Conservation (phyloP, 2,113 vertebrate species). For the Sus scrofa region T2T-Sscrofa CM000830.6:116163501-116164000, state of each 20-base stretch:
- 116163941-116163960: not conserved
- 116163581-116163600: slow-evolving; percentile 50
- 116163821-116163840: slow-evolving; percentile 25
- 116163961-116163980: not conserved
- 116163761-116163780: not conserved
- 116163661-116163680: slow-evolving; percentile 23
- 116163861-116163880: slow-evolving; percentile 63
- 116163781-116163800: slow-evolving; percentile 23
- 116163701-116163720: slow-evolving; percentile 24
- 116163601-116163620: slow-evolving; percentile 6
- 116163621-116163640: slow-evolving; percentile 39
- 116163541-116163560: not conserved
- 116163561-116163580: slow-evolving; percentile 6
- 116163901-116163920: not conserved
- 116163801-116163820: slow-evolving; percentile 38
- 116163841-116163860: slow-evolving; percentile 42
- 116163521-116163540: not conserved
- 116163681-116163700: not conserved
- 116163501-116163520: not conserved
- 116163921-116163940: not conserved
- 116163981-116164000: not conserved
- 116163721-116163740: not conserved
- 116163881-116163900: not conserved
- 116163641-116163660: not conserved
- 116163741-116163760: not conserved